Conservation (phyloP, 2,888 invertebrate genomes). For the Kryphioiulus occultus region DNA sequence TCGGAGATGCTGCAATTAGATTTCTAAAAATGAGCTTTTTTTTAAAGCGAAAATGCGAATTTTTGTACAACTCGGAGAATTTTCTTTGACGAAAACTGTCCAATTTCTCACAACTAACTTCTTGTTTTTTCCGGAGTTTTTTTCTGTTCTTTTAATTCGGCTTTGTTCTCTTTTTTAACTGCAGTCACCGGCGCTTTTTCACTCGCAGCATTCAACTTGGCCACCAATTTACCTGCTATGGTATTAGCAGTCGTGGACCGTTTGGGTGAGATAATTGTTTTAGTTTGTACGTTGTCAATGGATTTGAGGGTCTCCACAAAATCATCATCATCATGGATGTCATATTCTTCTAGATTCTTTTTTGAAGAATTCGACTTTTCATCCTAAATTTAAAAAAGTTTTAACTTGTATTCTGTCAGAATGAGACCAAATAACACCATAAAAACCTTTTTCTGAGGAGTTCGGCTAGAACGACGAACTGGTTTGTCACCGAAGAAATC, state of each 20-base stretch:
- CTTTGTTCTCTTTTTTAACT: not conserved
- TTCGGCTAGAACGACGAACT: constrained; percentile 39
- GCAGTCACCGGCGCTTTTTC: not conserved
- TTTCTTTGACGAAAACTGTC: not conserved
- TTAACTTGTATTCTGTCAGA: not conserved
- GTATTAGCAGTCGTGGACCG: not conserved
- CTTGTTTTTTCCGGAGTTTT: constrained; percentile 32
- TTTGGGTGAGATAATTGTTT: not conserved
- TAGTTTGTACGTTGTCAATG: constrained; percentile 66
- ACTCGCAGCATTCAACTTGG: not conserved
- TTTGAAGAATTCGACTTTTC: not conserved
- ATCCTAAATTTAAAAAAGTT: not conserved
- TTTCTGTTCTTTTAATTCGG: not conserved
- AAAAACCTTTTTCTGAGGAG: constrained; percentile 30
- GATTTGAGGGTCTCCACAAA: constrained; percentile 75
- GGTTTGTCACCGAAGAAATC: constrained; percentile 41
- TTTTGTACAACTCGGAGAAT: not conserved
- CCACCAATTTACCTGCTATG: constrained; percentile 33
- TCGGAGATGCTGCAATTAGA: constrained; percentile 9
- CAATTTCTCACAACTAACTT: not conserved
- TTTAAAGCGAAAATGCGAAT: not conserved
- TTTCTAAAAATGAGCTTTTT: not conserved
- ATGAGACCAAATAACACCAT: not conserved
- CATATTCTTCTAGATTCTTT: constrained; percentile 54
- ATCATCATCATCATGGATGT: constrained; percentile 73